Evolutionary conservation across 2,797 vertebrate genomes (phyloP).

Genomic region (Sternarchorhynchus goeldii): DNA sequence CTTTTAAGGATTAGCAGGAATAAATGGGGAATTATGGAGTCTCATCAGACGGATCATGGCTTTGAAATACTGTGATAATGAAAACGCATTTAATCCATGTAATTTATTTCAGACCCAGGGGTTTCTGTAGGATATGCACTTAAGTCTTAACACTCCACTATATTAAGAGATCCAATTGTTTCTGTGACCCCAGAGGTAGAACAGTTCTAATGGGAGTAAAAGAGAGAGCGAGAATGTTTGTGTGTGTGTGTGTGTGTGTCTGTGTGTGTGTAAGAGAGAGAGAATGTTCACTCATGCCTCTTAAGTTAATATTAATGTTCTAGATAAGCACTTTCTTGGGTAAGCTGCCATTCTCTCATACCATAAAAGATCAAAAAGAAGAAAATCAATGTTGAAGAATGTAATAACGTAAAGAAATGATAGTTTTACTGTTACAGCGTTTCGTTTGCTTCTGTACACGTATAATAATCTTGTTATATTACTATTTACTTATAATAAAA

Average conservation of each 20-base stretch:
- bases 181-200: constrained; percentile 47
- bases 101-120: constrained; percentile 44
- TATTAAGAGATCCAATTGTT: constrained; percentile 49
- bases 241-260: constrained; percentile 20
- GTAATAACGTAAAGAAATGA: constrained; percentile 50
- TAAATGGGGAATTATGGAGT: constrained; percentile 72
- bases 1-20: constrained; percentile 78
- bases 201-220: constrained; percentile 31
- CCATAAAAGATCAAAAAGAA: constrained; percentile 69
- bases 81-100: constrained; percentile 74
- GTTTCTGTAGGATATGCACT: constrained; percentile 61
- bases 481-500: background rate
- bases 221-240: constrained; percentile 55
- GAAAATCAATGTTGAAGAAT: too few relatives aligned
- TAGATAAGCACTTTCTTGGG: constrained; percentile 61
- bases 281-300: constrained; percentile 33
- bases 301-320: constrained; percentile 58
- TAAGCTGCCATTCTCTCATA: constrained; percentile 69
- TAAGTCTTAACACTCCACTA: constrained; percentile 47
- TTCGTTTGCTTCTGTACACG: constrained; percentile 27
- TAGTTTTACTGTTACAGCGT: constrained; percentile 4
- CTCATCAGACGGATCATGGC: constrained; percentile 74
- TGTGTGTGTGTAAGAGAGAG: background rate
- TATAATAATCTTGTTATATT: constrained; percentile 13
- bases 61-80: constrained; percentile 71